Conservation (phyloP, 2,888 invertebrate genomes). For the Altica lythri region DNA sequence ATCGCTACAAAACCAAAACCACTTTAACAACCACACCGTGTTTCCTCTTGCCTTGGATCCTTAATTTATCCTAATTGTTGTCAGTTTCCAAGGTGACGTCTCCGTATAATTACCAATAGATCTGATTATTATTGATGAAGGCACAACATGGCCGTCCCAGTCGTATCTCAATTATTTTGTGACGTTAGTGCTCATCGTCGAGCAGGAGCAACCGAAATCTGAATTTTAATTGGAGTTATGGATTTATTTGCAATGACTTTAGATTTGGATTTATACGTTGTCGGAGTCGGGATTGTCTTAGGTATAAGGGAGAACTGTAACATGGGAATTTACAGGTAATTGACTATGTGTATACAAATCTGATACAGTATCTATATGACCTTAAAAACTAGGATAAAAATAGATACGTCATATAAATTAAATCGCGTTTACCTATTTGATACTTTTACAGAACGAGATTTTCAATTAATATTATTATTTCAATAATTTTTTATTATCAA, state of each 20-base stretch:
- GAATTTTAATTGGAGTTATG: slow-evolving; percentile 41
- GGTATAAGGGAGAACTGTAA: background rate
- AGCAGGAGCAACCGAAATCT: slow-evolving; percentile 13
- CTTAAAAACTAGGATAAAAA: no score
- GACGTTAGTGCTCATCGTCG: slow-evolving; percentile 36
- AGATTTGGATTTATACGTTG: slow-evolving; percentile 9
- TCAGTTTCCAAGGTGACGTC: slow-evolving; percentile 56
- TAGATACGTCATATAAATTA: no score
- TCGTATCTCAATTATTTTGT: slow-evolving; percentile 42
- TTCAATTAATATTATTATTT: no score
- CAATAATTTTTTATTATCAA: no score
- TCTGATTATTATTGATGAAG: slow-evolving; percentile 58
- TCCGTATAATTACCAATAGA: slow-evolving; percentile 56
- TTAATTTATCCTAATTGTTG: slow-evolving; percentile 58
- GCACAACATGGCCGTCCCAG: slow-evolving; percentile 46
- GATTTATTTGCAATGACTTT: slow-evolving; percentile 33
- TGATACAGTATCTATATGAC: no score
- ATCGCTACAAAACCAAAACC: slow-evolving; percentile 19
- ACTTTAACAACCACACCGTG: slow-evolving; percentile 26
- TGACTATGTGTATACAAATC: no score
- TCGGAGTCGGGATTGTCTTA: slow-evolving; percentile 26
- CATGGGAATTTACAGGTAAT: slow-evolving; percentile 13
- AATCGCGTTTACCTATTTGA: no score
- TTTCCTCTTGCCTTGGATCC: slow-evolving; percentile 40
- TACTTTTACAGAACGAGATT: no score